Conservation (phyloP, 92 coral and sea anemone genomes). For the Actinostola sp. region DNA sequence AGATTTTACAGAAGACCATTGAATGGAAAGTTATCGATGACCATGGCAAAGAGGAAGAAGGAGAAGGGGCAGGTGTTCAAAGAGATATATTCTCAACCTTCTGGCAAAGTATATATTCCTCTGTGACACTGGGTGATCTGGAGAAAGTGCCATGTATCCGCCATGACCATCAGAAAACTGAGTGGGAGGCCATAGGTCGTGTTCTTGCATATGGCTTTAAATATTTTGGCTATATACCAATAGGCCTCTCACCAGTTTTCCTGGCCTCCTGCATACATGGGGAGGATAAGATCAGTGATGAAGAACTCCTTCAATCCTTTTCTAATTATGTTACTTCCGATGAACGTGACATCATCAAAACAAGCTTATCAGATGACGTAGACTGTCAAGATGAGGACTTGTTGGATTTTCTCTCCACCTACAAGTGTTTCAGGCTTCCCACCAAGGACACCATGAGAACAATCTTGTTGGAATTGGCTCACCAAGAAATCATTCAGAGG, state of each 20-base stretch:
- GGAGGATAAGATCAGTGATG: conserved; percentile 30
- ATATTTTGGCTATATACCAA: conserved; percentile 33
- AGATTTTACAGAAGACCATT: too few relatives aligned
- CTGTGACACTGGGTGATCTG: too few relatives aligned
- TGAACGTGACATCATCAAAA: conserved; percentile 22
- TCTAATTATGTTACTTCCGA: not conserved
- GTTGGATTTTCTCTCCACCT: conserved; percentile 41
- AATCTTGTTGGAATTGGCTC: conserved; percentile 44
- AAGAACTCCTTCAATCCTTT: conserved; percentile 26
- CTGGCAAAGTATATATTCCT: too few relatives aligned
- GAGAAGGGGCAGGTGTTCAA: too few relatives aligned
- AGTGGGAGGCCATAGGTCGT: conserved; percentile 29
- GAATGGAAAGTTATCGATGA: too few relatives aligned
- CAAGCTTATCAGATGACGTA: conserved; percentile 21
- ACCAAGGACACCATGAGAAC: conserved; percentile 31
- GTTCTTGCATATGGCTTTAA: conserved; percentile 44
- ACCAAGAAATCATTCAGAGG: conserved; percentile 63
- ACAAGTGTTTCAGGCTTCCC: conserved; percentile 46
- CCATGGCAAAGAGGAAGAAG: too few relatives aligned
- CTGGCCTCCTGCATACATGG: conserved; percentile 50
- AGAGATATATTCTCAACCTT: too few relatives aligned
- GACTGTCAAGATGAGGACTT: conserved; percentile 41
- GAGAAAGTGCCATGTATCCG: too few relatives aligned
- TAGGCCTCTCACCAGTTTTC: conserved; percentile 39
- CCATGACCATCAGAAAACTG: too few relatives aligned